Evolutionary conservation across 2,113 vertebrate species (phyloP).

Genomic region (Cygnus buccinator): DNA sequence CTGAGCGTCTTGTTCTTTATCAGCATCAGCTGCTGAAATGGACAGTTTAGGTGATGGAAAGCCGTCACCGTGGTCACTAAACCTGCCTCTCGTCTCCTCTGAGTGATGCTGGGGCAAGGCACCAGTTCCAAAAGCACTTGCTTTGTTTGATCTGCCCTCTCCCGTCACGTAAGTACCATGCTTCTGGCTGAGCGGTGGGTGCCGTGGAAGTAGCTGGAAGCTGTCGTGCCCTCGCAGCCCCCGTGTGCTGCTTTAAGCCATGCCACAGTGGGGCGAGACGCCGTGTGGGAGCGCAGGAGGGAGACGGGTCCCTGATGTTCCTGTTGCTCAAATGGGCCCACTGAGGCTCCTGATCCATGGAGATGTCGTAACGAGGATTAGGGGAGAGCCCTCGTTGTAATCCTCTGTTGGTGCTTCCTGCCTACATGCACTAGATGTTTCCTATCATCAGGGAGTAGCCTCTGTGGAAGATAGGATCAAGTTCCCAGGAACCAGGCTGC

Average conservation of each 20-base stretch:
- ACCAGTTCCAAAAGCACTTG: neutral
- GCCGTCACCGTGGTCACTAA: neutral
- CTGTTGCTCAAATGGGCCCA: slow-evolving; percentile 48
- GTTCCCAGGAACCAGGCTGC: slow-evolving; percentile 50
- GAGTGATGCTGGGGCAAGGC: neutral
- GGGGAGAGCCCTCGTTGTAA: neutral
- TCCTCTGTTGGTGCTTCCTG: slow-evolving; percentile 2
- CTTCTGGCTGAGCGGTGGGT: neutral
- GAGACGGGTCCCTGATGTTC: slow-evolving; percentile 45
- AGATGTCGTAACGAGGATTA: slow-evolving; percentile 18
- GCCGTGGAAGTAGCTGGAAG: neutral
- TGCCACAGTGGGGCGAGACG: neutral
- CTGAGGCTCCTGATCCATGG: slow-evolving; percentile 34
- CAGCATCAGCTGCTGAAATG: neutral
- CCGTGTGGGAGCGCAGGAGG: neutral
- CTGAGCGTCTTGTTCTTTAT: neutral
- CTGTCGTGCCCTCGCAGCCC: neutral
- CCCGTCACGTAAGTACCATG: neutral
- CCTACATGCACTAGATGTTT: slow-evolving; percentile 46
- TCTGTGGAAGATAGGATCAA: slow-evolving; percentile 63
- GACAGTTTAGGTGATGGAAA: neutral
- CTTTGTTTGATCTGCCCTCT: neutral
- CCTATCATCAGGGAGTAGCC: slow-evolving; percentile 66
- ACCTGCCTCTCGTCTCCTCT: neutral
- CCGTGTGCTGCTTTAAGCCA: neutral